Base-by-base conservation (phyloP, 1,140 invertebrate species). In the Zaprionus nigranus region DNA sequence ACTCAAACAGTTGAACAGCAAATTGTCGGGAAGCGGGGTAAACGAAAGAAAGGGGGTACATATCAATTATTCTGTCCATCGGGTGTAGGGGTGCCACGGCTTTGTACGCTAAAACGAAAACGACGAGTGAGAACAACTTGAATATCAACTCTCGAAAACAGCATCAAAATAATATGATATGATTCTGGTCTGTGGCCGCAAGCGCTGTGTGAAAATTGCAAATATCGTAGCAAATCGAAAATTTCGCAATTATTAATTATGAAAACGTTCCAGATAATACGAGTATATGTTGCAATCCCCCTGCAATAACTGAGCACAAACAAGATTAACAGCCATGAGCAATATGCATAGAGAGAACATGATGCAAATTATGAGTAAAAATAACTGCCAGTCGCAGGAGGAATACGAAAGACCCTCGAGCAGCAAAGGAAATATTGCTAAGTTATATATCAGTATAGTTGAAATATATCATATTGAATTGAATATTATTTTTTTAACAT, bases 161-260 rank as follows among this genome's bases (percentile, higher is more conserved):
- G 40, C 20, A 51, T 22, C 36, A 46, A 36, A 51, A 58, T 51
- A 51, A 69, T 61, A 17, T 36, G 46, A 24, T 49, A 38, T 43
- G 20, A 54, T 22, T 22, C 6, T 51, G 38, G 13, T 65, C 46
- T 67, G 36, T 46, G 62, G 64, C 81, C 74, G 57, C 40, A 68
- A 83, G 71, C 69, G 51, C 59, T 74, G 30, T 1, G 75, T 67
- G 81, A 74, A 88, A 87, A 76, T 84, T 88, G 78, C 83, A 87
- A 84, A 81, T 84, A 75, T 63, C 81, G 78, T 67, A 61, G 40
- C 60, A 81, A 78, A 88, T 81, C 74, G 83, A 83, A 17, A 77
- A 73, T 75, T 71, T 75, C 49, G 67, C 81, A 88, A 51, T 51
- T 51, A 88, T 87, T 87, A 87, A 87, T 88, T 87, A 81, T 80